Evolutionary conservation across 2,797 vertebrate genomes (phyloP), one percentile per base, ranked within the genome.

Genomic region (Botia kubotai): DNA sequence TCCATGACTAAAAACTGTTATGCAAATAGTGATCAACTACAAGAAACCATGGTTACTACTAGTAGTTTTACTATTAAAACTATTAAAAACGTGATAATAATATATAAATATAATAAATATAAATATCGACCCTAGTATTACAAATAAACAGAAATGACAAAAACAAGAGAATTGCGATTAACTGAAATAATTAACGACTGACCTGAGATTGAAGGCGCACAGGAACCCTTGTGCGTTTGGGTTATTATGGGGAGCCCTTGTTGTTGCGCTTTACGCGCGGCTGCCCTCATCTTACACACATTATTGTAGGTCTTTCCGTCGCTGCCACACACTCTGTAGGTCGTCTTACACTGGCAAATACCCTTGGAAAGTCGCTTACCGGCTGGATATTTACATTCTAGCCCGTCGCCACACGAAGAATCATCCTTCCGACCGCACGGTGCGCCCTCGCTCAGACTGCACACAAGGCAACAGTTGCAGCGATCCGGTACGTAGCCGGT

Each of bases 391-490:
- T 89, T 90, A 87, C 97, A 98, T 90, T 95, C 94, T 82, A 98
- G 83, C 70, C 96, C 94, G 10, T 96, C 95, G 17, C 95, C 96
- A 86, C 97, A 98, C 0, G 94, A 93, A 6, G 93, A 84, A 87
- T 97, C 94, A 6, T 90, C 89, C 1, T 91, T 91, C 58, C 94
- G 91, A 60, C 96, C 96, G 87, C 97, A 98, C 2, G 92, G 86
- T 69, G 97, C 94, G 0, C 95, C 96, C 84, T 97, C 95, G 11
- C 91, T 87, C 14, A 93, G 94, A 0, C 95, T 93, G 66, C 97
- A 98, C 87, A 96, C 93, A 80, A 96, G 91, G 91, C 97, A 98
- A 92, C 97, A 98, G 93, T 94, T 93, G 86, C 97, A 98, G 66
- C 85, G 92, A 90, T 97, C 96, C 6, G 94, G 95, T 29, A 95